These are phyloP conservation scores for Neodiprion pinetum DNA, from an alignment of 1,140 invertebrate species.

Conservation along the genomic window DNA sequence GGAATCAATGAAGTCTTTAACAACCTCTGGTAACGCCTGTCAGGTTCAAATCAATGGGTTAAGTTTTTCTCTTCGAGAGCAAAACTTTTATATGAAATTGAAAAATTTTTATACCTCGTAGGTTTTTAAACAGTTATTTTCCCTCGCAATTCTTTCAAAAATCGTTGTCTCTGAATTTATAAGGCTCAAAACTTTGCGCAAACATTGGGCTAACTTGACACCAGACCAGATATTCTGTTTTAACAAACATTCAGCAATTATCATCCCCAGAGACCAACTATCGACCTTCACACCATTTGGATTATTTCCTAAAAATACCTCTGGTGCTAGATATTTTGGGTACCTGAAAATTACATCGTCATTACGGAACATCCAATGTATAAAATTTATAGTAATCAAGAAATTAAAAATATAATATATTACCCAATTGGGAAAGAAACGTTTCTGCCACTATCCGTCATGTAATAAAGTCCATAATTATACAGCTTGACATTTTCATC, in stretches of 20 bases:
- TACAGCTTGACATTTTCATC: conserved; percentile 82
- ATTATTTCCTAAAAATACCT: conserved; percentile 73
- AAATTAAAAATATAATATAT: conserved; percentile 35
- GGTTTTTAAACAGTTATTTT: conserved; percentile 73
- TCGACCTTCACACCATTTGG: conserved; percentile 77
- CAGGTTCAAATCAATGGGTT: conserved; percentile 36
- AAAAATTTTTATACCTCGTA: conserved; percentile 65
- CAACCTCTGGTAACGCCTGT: conserved; percentile 67
- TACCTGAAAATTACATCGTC: conserved; percentile 60
- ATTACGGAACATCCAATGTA: conserved; percentile 4
- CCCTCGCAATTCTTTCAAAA: conserved; percentile 77
- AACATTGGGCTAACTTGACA: conserved; percentile 74
- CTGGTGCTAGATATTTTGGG: conserved; percentile 86
- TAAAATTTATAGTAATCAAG: conserved; percentile 26
- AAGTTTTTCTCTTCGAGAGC: conserved; percentile 34
- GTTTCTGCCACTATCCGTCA: conserved; percentile 84
- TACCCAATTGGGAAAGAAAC: conserved; percentile 94
- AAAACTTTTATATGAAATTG: conserved; percentile 29
- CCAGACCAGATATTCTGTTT: conserved; percentile 72
- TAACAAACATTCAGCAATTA: conserved; percentile 80
- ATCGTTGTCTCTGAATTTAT: conserved; percentile 67
- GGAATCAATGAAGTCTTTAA: conserved; percentile 71
- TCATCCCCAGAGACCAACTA: conserved; percentile 91
- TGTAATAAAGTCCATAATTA: conserved; percentile 92
- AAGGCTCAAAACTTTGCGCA: conserved; percentile 78